These are phyloP conservation scores for Gnathonemus longibarbis DNA, from an alignment of 2,113 vertebrate genomes.

Conservation along the genomic window DNA sequence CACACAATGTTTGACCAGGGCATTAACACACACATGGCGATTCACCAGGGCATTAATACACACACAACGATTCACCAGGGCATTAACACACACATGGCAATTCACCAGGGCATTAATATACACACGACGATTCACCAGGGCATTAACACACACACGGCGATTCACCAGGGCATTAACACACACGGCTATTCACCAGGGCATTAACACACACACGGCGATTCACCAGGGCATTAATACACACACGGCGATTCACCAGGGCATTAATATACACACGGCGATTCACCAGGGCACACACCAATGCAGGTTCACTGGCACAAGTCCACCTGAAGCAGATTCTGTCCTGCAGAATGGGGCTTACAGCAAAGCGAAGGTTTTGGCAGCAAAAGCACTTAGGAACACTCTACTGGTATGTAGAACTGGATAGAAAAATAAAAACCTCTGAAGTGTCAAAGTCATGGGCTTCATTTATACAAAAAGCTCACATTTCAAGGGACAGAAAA, in stretches of 20 bases:
- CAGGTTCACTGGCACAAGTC: not conserved
- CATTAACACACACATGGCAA: too few species aligned
- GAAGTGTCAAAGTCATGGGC: not conserved
- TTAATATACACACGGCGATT: too few species aligned
- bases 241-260: too few species aligned
- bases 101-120: not conserved
- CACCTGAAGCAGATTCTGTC: not conserved
- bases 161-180: too few species aligned
- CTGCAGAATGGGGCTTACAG: not conserved
- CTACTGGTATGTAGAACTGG: not conserved
- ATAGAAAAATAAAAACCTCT: not conserved
- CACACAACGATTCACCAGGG: not conserved
- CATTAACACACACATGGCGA: not conserved
- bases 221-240: too few species aligned
- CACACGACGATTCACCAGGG: too few species aligned
- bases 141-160: too few species aligned
- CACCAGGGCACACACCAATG: not conserved
- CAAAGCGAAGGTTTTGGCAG: not conserved
- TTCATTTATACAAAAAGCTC: not conserved
- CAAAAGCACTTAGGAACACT: not conserved
- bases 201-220: too few species aligned
- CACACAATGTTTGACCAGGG: too few species aligned
- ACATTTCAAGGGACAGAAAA: not conserved
- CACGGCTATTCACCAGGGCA: too few species aligned
- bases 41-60: not conserved